Percentiles rank a stretch among this genome's conserved stretches.
These are phyloP conservation scores for Rhagonycha fulva DNA, from an alignment of 2,888 invertebrate species.

Conservation along the genomic window DNA sequence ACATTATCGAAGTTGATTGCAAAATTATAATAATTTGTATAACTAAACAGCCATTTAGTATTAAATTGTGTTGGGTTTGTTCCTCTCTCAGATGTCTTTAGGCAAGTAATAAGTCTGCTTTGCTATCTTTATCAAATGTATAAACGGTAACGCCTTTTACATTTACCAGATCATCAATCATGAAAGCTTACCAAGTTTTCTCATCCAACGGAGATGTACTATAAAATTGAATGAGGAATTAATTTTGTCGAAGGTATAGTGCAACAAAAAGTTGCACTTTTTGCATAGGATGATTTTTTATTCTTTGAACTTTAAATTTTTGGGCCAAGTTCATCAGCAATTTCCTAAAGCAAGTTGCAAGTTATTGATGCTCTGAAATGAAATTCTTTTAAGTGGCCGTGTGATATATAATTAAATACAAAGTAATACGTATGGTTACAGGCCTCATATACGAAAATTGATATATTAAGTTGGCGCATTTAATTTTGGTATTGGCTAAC, in stretches of 20 bases:
- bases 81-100: neutral
- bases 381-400: conserved; percentile 31
- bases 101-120: conserved; percentile 12
- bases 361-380: conserved; percentile 28
- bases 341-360: neutral
- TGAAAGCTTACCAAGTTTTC: conserved; percentile 4
- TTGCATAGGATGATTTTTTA: neutral
- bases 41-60: neutral
- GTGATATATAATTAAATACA: conserved; percentile 41
- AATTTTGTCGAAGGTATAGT: neutral
- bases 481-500: conserved; percentile 40
- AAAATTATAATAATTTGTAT: neutral
- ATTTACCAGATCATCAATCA: conserved; percentile 13
- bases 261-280: neutral
- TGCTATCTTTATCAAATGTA: conserved; percentile 17
- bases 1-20: neutral
- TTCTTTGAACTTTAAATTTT: neutral
- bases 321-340: neutral
- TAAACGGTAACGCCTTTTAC: conserved; percentile 1
- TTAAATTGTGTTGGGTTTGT: neutral
- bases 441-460: conserved; percentile 41
- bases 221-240: neutral
- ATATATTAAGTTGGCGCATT: conserved; percentile 43
- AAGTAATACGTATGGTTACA: conserved; percentile 39
- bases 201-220: neutral